Evolutionary conservation across 2,888 invertebrate genomes (phyloP), one percentile per base, ranked within the genome.

Genomic region (Meteorus colon): DNA sequence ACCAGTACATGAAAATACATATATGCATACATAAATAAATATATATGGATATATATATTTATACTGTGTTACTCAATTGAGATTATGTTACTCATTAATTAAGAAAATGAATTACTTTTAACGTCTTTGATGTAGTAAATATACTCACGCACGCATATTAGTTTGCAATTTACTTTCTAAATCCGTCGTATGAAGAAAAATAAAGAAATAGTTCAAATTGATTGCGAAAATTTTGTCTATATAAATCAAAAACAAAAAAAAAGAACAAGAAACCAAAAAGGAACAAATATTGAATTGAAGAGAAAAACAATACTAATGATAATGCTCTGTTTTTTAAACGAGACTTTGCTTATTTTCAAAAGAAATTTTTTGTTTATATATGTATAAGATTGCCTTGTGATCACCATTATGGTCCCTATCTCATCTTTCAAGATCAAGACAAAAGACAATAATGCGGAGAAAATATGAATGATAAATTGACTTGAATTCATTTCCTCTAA

Each of bases 401-500:
- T n/a, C 34, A 31, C 31, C 59, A 63, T 63, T 29, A 19, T 70
- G 16, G 3, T 70, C 31, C n/a, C 34, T 51, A 5, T 66, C 59
- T 16, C 27, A 45, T 45, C 16, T 48, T 67, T 45, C 16, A 62
- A 67, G 55, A 75, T 51, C 62, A 45, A 69, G 62, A 76, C 55
- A 72, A 41, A 12, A 55, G 62, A 45, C 63, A 67, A 72, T 69
- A 66, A 72, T 41, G 69, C 55, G 71, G 16, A 60, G 34, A 76
- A 73, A 60, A 48, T 5, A 24, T 65, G 41, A 51, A 37, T 76
- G n/a, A 71, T 73, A 59, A 74, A 76, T 75, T 70, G 75, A 77
- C 62, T 55, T 73, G 37, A 45, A 73, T 12, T 51, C 73, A 60
- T 86, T 83, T 91, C 19, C 24, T 55, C 93, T 96, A 98, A 87